These are phyloP conservation scores for Ptychochromis oligacanthus DNA, from an alignment of 2,113 vertebrate genomes.

Conservation along the genomic window DNA sequence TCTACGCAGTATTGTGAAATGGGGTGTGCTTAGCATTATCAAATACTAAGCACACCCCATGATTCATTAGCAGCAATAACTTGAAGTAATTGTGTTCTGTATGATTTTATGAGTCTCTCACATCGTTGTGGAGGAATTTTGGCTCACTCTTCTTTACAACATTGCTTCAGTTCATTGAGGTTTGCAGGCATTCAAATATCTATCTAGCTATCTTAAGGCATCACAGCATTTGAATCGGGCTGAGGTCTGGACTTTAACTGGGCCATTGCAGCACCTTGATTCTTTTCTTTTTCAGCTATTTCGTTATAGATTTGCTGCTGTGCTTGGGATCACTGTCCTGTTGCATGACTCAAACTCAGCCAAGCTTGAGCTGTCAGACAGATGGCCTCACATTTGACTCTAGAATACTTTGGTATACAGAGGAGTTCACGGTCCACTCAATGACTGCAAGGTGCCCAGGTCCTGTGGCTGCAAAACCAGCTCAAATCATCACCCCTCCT, in stretches of 20 bases:
- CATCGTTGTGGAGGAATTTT: no score
- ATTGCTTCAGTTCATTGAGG: not conserved
- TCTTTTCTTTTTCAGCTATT: not conserved
- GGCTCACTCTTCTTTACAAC: no score
- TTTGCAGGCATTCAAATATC: not conserved
- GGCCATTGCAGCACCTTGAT: not conserved
- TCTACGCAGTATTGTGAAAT: no score
- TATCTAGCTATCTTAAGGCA: not conserved
- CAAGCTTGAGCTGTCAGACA: not conserved
- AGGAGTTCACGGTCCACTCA: not conserved
- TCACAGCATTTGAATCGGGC: not conserved
- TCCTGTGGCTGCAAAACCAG: not conserved
- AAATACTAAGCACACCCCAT: no score
- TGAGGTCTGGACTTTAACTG: not conserved
- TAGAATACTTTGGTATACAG: not conserved
- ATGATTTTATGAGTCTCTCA: no score
- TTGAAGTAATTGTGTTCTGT: no score
- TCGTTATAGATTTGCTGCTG: not conserved
- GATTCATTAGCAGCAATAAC: no score
- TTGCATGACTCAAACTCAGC: not conserved
- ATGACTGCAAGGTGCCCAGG: not conserved
- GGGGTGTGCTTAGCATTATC: no score
- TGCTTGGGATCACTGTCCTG: not conserved
- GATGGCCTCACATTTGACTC: not conserved
- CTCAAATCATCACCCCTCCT: not conserved